These are phyloP conservation scores for Zeus faber DNA, from an alignment of 2,113 vertebrate genomes.

Conservation along the genomic window DNA sequence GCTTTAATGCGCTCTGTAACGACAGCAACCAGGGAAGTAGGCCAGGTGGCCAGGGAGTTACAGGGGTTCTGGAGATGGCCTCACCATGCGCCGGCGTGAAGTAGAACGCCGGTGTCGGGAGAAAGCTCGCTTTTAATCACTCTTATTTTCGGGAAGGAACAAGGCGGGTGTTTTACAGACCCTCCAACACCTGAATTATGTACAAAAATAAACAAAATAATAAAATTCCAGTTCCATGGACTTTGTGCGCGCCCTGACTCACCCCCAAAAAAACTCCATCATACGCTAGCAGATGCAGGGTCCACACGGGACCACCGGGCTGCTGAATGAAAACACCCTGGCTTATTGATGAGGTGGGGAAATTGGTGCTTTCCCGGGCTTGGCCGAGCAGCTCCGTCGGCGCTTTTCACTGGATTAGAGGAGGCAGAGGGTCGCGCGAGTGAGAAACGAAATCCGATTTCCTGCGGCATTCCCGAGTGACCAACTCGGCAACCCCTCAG, in stretches of 20 bases:
- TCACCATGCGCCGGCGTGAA: neutral
- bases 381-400: constrained; percentile 7
- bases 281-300: no score
- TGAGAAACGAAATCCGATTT: constrained; percentile 49
- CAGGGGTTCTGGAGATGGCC: neutral
- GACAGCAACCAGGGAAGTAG: constrained; percentile 27
- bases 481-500: constrained; percentile 39
- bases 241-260: no score
- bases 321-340: constrained; percentile 44
- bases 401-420: constrained; percentile 35
- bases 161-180: no score
- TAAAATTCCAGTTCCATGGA: no score
- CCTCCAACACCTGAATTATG: no score
- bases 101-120: neutral
- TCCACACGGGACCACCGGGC: constrained; percentile 39
- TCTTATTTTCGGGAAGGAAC: no score
- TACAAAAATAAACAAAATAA: no score
- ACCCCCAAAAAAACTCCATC: no score
- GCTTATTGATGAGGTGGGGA: constrained; percentile 47
- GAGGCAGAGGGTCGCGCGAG: constrained; percentile 33
- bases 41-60: constrained; percentile 38
- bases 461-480: constrained; percentile 24
- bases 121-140: no score
- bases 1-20: constrained; percentile 29
- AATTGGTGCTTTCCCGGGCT: constrained; percentile 46